These are phyloP conservation scores for Tipula unca DNA, from an alignment of 2,888 invertebrate species.

Conservation along the genomic window DNA sequence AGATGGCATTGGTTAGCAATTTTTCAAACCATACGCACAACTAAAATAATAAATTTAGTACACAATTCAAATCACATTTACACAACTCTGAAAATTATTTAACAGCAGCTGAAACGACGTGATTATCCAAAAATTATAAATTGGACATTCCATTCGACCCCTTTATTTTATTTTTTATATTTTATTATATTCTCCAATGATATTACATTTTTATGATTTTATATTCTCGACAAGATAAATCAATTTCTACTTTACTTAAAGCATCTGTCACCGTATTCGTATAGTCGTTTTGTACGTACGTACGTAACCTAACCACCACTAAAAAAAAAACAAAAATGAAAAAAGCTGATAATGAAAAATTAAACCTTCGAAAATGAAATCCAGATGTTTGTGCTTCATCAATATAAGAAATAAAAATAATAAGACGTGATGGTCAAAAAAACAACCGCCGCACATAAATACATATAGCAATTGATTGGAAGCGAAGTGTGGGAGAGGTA, in stretches of 20 bases:
- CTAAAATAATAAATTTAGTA: not conserved
- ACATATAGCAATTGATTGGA: not conserved
- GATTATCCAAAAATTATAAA: not conserved
- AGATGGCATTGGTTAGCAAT: not conserved
- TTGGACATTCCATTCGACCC: not conserved
- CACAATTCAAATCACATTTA: not conserved
- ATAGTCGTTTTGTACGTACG: not conserved
- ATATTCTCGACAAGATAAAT: not conserved
- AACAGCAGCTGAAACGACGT: not conserved
- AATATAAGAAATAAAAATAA: constrained; percentile 1
- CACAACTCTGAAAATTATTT: not conserved
- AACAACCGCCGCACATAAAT: not conserved
- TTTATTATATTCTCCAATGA: not conserved
- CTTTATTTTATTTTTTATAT: not conserved
- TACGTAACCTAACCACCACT: not conserved
- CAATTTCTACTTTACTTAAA: not conserved
- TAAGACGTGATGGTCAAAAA: constrained; percentile 8
- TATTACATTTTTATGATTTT: not conserved
- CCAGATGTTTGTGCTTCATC: not conserved
- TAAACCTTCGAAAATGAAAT: not conserved
- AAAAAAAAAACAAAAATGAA: not conserved
- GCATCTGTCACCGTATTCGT: not conserved
- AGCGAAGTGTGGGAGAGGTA: no score
- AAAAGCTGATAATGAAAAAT: not conserved
- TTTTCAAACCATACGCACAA: not conserved